Base-by-base conservation (phyloP, 2,113 vertebrate species). In the Solea senegalensis region DNA sequence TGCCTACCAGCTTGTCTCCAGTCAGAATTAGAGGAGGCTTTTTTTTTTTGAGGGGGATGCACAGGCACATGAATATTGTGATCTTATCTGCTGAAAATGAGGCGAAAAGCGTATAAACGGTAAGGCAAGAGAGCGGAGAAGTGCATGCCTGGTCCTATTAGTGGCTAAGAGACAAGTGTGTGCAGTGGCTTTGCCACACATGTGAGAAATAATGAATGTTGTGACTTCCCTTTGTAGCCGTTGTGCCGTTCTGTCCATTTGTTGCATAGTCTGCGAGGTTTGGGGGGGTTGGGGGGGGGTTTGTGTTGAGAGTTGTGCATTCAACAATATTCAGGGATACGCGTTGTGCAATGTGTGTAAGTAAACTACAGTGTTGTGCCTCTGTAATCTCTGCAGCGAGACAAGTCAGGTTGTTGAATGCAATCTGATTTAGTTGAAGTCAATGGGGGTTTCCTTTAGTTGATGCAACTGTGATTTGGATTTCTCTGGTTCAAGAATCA, bases 21-120 rank as follows among this genome's bases (percentile, higher is more conserved):
- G 87, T 88, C 86, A 90, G 83, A 81, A 87, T 82, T 82, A 77
- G 76, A 78, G 60, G 76, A 85, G 83, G 78, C 86, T 86, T 85
- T 82, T 86, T 78, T 21, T 21, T 21, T 21, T 21, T 57, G 78
- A 91, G 75, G 86, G 80, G 81, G 75, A 87, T 61, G 83, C 79
- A 84, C 79, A 80, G 83, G 48, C 79, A 80, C 83, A 78, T 89
- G 90, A 87, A 83, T 81, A 61, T 72, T 78, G 83, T 88, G 89
- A 89, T 86, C 76, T 65, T 83, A 89, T 85, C 85, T 65, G 68
- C 85, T 80, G 82, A 92, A 89, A 85, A 94, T 94, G 91, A 93
- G 76, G 83, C 87, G 80, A 74, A 92, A 92, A 87, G 83, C 90
- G 63, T 48, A 78, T 80, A 90, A 88, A 92, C 88, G 91, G 92